A percentile compares a stretch with the other conserved stretches of the same genome.
Evolutionary conservation across 2,113 vertebrate species (phyloP).

Genomic region (Lamprotornis superbus): DNA sequence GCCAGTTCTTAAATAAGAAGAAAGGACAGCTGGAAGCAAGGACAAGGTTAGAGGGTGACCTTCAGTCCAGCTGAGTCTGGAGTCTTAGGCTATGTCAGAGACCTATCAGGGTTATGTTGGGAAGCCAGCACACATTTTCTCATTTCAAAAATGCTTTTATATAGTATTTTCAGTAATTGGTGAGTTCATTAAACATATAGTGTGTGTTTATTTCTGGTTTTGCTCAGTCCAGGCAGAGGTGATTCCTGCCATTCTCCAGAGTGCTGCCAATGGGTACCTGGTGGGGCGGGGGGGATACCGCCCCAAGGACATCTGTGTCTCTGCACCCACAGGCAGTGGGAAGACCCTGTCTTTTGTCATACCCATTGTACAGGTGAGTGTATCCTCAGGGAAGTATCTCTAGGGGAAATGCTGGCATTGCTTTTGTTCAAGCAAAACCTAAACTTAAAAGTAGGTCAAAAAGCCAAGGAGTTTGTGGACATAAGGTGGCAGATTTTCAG

Average conservation of each 20-base stretch:
- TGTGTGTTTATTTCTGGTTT: neutral
- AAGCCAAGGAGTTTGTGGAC: neutral
- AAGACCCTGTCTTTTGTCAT: conserved; percentile 93
- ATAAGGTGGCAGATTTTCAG: neutral
- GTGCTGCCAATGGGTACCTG: conserved; percentile 74
- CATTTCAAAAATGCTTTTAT: neutral
- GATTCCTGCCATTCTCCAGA: conserved; percentile 88
- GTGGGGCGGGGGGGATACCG: conserved; percentile 83
- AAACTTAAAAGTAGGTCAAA: neutral
- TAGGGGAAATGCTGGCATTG: neutral
- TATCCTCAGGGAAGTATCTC: fast-evolving
- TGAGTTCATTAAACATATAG: neutral
- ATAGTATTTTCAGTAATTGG: neutral
- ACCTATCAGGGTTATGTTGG: neutral
- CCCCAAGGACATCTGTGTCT: conserved; percentile 91
- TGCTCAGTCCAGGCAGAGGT: conserved; percentile 88
- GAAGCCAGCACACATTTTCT: neutral
- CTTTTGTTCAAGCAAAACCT: neutral
- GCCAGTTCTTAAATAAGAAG: neutral
- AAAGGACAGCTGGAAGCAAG: neutral
- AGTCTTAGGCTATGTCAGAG: neutral
- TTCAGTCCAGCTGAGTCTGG: neutral
- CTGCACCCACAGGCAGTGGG: conserved; percentile 94
- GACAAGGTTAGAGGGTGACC: neutral
- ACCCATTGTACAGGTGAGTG: conserved; percentile 88